Evolutionary conservation across 2,113 vertebrate genomes (phyloP).

Genomic region (Penelope pileata): DNA sequence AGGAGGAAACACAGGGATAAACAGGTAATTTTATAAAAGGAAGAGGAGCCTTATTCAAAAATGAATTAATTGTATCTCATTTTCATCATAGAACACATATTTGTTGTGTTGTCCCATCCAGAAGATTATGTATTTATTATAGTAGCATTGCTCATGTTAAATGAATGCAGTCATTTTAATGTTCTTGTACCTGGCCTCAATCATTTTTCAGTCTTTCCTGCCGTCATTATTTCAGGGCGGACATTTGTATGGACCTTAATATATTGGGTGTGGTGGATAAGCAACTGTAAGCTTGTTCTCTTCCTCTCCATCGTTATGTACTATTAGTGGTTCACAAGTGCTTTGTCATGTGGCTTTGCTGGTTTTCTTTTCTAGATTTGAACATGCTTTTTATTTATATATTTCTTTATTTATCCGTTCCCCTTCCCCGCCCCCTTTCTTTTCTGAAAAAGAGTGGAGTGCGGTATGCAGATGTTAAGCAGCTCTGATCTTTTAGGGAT

Average conservation of each 20-base stretch:
- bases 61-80: background rate
- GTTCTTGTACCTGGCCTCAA: background rate
- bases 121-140: background rate
- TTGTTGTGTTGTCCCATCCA: background rate
- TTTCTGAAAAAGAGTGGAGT: background rate
- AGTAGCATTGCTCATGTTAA: background rate
- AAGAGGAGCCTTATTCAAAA: background rate
- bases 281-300: background rate
- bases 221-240: background rate
- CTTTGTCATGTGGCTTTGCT: background rate
- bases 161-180: background rate
- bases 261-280: background rate
- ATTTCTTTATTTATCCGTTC: background rate
- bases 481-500: background rate
- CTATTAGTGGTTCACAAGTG: background rate
- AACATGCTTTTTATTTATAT: background rate
- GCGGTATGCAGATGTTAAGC: background rate
- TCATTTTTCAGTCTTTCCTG: background rate
- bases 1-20: background rate
- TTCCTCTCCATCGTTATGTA: background rate
- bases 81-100: background rate
- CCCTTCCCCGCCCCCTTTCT: rapidly evolving
- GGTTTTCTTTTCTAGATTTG: background rate
- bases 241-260: background rate
- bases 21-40: background rate